Evolutionary conservation across 2,888 invertebrate genomes (phyloP).

Genomic region (Tholera decimalis): DNA sequence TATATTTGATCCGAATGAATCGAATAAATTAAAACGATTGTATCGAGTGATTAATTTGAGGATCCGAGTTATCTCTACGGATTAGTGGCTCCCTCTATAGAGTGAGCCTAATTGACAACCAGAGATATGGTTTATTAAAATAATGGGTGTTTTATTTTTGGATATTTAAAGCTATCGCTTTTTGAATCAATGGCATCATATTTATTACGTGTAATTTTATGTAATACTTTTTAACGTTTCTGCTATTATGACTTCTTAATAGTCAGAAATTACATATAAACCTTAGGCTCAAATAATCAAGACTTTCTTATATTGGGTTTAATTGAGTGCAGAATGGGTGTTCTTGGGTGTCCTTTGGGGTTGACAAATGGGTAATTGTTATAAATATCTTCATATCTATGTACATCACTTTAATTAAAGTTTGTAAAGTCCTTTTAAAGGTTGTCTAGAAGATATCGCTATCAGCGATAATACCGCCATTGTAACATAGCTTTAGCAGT

Average conservation of each 20-base stretch:
- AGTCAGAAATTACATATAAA: background rate
- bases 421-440: too few relatives aligned
- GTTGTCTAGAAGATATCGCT: too few relatives aligned
- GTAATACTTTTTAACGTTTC: constrained; percentile 27
- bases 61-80: constrained; percentile 83
- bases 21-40: constrained; percentile 87
- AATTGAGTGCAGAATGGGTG: background rate
- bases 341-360: background rate
- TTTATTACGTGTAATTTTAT: constrained; percentile 52
- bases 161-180: constrained; percentile 55
- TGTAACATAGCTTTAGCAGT: too few relatives aligned
- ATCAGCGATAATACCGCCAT: too few relatives aligned
- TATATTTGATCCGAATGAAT: constrained; percentile 79
- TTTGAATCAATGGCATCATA: constrained; percentile 46
- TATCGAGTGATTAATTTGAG: constrained; percentile 85
- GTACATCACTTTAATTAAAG: background rate
- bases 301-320: background rate
- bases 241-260: constrained; percentile 13
- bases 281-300: background rate
- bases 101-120: constrained; percentile 87
- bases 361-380: background rate
- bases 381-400: background rate
- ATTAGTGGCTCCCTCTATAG: constrained; percentile 83
- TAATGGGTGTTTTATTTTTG: constrained; percentile 84
- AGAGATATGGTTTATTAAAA: constrained; percentile 88